Conservation (phyloP, 2,888 invertebrate genomes). For the Coenonympha glycerion region DNA sequence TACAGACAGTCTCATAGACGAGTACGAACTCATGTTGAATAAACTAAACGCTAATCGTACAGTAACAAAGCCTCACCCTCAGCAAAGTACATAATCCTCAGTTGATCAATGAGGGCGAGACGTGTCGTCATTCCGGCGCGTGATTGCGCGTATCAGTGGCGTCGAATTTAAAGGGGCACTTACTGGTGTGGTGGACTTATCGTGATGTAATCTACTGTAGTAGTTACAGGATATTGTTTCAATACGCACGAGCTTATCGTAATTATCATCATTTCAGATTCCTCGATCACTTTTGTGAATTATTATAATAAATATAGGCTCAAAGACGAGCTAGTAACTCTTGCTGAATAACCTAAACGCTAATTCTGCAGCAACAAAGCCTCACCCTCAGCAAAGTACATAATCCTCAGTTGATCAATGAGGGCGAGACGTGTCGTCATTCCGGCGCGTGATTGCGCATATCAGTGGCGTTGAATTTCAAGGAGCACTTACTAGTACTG, state of each 20-base stretch:
- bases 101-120: slow-evolving; percentile 43
- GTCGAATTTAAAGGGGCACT: slow-evolving; percentile 31
- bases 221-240: too few relatives aligned
- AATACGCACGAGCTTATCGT: too few relatives aligned
- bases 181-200: too few relatives aligned
- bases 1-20: too few relatives aligned
- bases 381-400: slow-evolving; percentile 31
- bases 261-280: too few relatives aligned
- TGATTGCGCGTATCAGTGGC: slow-evolving; percentile 35
- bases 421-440: slow-evolving; percentile 42
- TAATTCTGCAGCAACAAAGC: slow-evolving; percentile 23
- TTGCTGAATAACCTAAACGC: neutral
- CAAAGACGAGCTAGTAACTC: neutral
- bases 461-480: slow-evolving; percentile 33
- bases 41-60: neutral
- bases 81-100: slow-evolving; percentile 39
- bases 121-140: slow-evolving; percentile 40
- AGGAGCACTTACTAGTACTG: slow-evolving; percentile 10
- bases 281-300: too few relatives aligned
- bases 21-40: too few relatives aligned
- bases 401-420: slow-evolving; percentile 47
- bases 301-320: neutral
- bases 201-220: too few relatives aligned
- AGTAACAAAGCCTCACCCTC: slow-evolving; percentile 29
- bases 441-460: slow-evolving; percentile 34